These are phyloP conservation scores for Diplolepis rosae DNA, from an alignment of 2,888 invertebrate genomes.

Conservation along the genomic window DNA sequence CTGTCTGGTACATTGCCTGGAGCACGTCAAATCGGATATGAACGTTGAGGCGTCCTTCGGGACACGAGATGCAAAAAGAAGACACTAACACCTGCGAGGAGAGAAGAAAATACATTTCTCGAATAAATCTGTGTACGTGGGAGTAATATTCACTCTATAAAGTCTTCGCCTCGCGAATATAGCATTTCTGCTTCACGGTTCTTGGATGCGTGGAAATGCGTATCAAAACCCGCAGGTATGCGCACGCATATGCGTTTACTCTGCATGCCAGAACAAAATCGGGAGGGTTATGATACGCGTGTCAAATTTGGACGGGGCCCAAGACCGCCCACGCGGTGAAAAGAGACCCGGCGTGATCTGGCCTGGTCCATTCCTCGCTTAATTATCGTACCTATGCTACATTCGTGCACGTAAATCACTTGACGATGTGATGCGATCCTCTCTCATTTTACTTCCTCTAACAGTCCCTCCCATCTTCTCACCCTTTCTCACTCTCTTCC, in stretches of 20 bases:
- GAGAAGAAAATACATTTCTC: not conserved
- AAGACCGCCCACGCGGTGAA: conserved; percentile 68
- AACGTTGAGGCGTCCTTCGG: not conserved
- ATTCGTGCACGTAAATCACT: conserved; percentile 69
- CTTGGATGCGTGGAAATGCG: not conserved
- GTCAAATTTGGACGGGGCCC: conserved; percentile 67
- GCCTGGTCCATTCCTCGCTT: conserved; percentile 63
- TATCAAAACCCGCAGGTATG: conserved; percentile 11
- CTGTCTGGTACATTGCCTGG: not conserved
- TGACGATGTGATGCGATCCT: conserved; percentile 55
- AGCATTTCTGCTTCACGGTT: not conserved
- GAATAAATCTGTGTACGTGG: not conserved
- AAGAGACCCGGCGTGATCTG: conserved; percentile 56
- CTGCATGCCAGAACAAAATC: conserved; percentile 53
- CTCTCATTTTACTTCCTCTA: conserved; percentile 37
- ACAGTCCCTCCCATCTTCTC: conserved; percentile 43
- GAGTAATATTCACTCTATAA: not conserved
- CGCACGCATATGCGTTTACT: not conserved
- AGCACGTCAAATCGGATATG: conserved; percentile 6
- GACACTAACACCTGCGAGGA: not conserved
- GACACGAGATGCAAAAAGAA: not conserved
- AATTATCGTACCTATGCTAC: conserved; percentile 69
- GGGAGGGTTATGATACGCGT: conserved; percentile 68
- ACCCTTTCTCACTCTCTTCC: conserved; percentile 29
- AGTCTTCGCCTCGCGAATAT: not conserved